A percentile compares a stretch with the other conserved stretches of the same genome.
Evolutionary conservation across 2,888 invertebrate genomes (phyloP).

Genomic region (Conomelus anceps): DNA sequence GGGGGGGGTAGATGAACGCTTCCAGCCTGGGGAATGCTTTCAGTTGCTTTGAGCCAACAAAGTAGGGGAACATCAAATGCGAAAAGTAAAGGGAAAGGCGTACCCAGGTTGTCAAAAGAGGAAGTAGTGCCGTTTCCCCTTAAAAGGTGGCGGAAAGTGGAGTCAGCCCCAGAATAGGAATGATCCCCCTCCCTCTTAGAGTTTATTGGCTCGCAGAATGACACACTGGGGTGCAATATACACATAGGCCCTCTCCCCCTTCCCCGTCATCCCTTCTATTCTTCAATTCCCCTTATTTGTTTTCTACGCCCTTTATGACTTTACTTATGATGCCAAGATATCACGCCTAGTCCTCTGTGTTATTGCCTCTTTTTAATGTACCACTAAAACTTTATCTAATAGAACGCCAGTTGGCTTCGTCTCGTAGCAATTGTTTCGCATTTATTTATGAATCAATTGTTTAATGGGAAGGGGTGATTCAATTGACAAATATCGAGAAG

Average conservation of each 20-base stretch:
- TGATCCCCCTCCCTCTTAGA: not conserved
- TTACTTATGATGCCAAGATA: not conserved
- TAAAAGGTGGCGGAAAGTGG: not conserved
- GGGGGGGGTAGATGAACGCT: no score
- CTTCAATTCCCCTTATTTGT: not conserved
- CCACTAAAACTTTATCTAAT: not conserved
- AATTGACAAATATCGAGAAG: no score
- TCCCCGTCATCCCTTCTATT: not conserved
- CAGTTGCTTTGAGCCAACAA: no score
- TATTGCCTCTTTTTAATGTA: not conserved
- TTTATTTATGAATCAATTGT: not conserved
- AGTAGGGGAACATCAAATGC: no score
- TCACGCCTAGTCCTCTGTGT: not conserved
- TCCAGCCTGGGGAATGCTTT: no score
- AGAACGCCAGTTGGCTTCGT: not conserved
- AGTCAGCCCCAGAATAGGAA: not conserved
- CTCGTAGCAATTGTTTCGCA: not conserved
- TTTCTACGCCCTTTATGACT: not conserved
- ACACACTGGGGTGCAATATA: constrained; percentile 5
- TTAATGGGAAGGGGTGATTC: no score
- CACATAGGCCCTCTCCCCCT: not conserved
- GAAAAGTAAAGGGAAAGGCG: no score
- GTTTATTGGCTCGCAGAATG: constrained; percentile 10
- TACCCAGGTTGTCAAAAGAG: not conserved
- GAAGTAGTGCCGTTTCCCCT: not conserved